These are phyloP conservation scores for Notothenia rossii DNA, from an alignment of 2,113 vertebrate species.

Conservation along the genomic window DNA sequence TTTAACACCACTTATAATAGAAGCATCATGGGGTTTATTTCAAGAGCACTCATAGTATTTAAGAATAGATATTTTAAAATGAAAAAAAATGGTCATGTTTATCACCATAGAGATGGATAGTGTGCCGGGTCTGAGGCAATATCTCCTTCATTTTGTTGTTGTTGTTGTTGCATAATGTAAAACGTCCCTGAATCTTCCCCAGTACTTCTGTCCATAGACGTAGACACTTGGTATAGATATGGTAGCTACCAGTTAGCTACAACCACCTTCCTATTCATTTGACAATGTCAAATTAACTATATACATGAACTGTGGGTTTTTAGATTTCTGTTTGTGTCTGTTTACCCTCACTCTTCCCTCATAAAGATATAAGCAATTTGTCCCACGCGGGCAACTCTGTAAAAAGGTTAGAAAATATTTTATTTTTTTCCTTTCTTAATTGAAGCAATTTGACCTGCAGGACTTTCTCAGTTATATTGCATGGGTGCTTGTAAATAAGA, in stretches of 20 bases:
- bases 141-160: conserved; percentile 82
- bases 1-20: conserved; percentile 78
- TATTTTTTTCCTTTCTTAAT: conserved; percentile 87
- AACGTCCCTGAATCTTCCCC: conserved; percentile 65
- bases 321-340: conserved; percentile 83
- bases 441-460: conserved; percentile 94
- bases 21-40: conserved; percentile 78
- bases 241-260: conserved; percentile 71
- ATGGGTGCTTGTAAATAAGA: conserved; percentile 95
- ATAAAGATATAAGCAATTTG: conserved; percentile 89
- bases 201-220: conserved; percentile 75
- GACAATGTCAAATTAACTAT: conserved; percentile 68
- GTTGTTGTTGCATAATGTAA: conserved; percentile 79
- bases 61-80: conserved; percentile 80
- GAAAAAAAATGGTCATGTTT: conserved; percentile 71
- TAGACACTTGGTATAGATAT: conserved; percentile 71
- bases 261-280: conserved; percentile 71
- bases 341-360: conserved; percentile 83
- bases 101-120: conserved; percentile 77
- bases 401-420: conserved; percentile 89
- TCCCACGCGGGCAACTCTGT: conserved; percentile 88
- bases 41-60: conserved; percentile 84
- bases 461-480: conserved; percentile 93
- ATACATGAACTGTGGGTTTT: conserved; percentile 74
- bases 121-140: conserved; percentile 83